Evolutionary conservation across 2,797 vertebrate genomes (phyloP).

Genomic region (Sebastes steindachneri): DNA sequence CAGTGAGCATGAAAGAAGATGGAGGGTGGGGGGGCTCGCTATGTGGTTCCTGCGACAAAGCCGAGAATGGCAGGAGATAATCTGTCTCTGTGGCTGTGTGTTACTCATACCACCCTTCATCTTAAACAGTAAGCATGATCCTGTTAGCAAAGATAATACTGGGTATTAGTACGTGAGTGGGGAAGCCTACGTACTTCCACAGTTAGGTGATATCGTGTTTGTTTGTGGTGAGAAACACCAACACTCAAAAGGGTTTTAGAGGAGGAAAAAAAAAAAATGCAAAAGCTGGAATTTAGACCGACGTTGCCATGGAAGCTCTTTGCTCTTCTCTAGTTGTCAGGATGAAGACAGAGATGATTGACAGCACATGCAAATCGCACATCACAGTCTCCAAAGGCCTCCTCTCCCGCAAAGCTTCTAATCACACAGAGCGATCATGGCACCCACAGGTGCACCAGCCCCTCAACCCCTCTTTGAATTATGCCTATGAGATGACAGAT

Average conservation of each 20-base stretch:
- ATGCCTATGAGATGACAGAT: constrained; percentile 59
- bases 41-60: background rate
- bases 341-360: constrained; percentile 65
- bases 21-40: constrained; percentile 20
- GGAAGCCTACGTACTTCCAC: constrained; percentile 22
- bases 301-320: constrained; percentile 55
- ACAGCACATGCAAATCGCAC: constrained; percentile 74
- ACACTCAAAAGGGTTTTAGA: constrained; percentile 17
- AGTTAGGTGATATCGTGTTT: constrained; percentile 38
- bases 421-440: constrained; percentile 64
- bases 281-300: constrained; percentile 16
- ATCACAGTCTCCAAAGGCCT: constrained; percentile 55
- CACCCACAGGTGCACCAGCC: constrained; percentile 71
- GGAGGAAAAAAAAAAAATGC: background rate
- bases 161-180: constrained; percentile 49
- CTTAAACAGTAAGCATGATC: constrained; percentile 66
- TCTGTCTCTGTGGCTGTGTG: constrained; percentile 61
- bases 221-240: constrained; percentile 33
- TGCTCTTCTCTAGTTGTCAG: constrained; percentile 54
- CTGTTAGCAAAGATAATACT: constrained; percentile 70
- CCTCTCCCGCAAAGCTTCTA: constrained; percentile 58
- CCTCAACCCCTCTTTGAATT: constrained; percentile 61
- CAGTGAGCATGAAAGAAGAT: constrained; percentile 45
- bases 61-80: constrained; percentile 56
- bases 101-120: constrained; percentile 67